phyloP scores from a whole-genome alignment of 1,140 invertebrate genomes.

The Eciton burchellii region DNA sequence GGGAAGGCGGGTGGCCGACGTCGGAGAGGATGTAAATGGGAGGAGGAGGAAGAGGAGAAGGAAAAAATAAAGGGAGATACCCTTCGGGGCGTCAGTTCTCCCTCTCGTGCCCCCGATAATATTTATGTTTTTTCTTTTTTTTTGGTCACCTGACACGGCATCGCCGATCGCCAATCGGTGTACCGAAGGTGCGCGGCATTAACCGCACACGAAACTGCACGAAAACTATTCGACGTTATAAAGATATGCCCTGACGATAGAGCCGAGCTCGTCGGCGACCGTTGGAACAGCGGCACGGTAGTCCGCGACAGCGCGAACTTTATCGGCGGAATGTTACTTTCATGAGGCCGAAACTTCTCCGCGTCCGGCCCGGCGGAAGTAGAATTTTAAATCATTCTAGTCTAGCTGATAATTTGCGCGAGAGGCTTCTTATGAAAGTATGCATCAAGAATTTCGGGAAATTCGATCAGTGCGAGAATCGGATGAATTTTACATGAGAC shows the following conservation, averaged over 20 bases:
- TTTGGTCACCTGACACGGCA: too few species aligned
- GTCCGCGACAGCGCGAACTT: slow-evolving; percentile 43
- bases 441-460: slow-evolving; percentile 61
- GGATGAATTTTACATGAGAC: slow-evolving; percentile 61
- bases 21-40: too few species aligned
- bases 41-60: too few species aligned
- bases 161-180: too few species aligned
- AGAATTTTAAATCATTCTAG: slow-evolving; percentile 57
- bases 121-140: too few species aligned
- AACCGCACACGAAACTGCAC: not conserved
- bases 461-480: slow-evolving; percentile 54
- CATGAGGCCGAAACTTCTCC: slow-evolving; percentile 53
- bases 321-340: slow-evolving; percentile 56
- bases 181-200: too few species aligned
- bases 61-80: too few species aligned
- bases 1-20: not conserved
- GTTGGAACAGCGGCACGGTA: slow-evolving; percentile 20
- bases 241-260: not conserved
- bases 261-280: slow-evolving; percentile 26
- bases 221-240: not conserved
- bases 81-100: too few species aligned
- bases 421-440: slow-evolving; percentile 55
- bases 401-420: slow-evolving; percentile 57
- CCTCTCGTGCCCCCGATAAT: too few species aligned
- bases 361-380: slow-evolving; percentile 20